Evolutionary conservation across 1,140 invertebrate species (phyloP), one percentile per base, ranked within the genome.

Genomic region (Himalopsyche phryganea): DNA sequence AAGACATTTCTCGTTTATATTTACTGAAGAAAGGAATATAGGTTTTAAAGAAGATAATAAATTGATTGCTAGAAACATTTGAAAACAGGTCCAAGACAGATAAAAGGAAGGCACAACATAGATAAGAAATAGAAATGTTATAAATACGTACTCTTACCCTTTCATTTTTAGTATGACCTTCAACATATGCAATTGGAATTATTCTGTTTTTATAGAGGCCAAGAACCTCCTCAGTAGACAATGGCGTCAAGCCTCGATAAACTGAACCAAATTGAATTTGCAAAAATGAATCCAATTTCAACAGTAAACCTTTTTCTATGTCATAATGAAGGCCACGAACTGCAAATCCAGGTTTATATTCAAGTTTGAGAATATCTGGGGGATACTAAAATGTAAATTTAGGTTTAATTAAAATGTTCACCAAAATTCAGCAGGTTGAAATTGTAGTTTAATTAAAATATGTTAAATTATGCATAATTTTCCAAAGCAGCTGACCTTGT

Each of bases 251-350:
- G 5, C 96, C 90, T 66, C 91, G 83, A 71, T 94, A 98, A n/a
- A 98, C 94, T 28, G 92, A 88, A 33, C 92, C 95, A 69, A 94
- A 83, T 74, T 98, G 95, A 65, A 98, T 94, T 83, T 98, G 93
- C 61, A 97, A 81, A 74, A 97, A 98, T 13, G 92, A 93, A 78
- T 98, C 95, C 64, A 98, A 81, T 77, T 98, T 98, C 63, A 98
- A 79, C 11, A 98, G 77, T n/a, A 97, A 74, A 23, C 95, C 94
- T 75, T 96, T 94, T 72, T 94, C 89, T 68, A 97, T 92, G 73
- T 98, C 96, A 80, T 95, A 98, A 78, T 98, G 95, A 6, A 98
- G 81, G 50, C 96, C 94, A 52, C 94, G 82, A 4, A 97, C 91
- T 13, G 94, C 92, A 82, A 96, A 98, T 60, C 88, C 83, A 18